Evolutionary conservation across 2,113 vertebrate genomes (phyloP).

Genomic region (Pollimyrus isidori): DNA sequence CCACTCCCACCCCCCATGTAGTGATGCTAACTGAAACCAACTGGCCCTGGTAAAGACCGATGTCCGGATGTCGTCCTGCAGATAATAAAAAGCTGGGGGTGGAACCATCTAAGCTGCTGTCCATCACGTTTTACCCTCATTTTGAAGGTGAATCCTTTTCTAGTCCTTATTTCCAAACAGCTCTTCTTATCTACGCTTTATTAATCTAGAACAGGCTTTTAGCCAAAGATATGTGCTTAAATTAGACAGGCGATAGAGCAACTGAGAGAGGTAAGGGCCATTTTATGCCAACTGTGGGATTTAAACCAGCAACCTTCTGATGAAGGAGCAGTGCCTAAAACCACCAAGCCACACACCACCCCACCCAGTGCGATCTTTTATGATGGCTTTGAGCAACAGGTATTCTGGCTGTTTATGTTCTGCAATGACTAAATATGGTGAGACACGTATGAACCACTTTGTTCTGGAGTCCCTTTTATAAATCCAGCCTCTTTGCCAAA

Average conservation of each 20-base stretch:
- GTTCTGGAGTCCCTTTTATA: slow-evolving; percentile 35
- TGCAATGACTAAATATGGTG: slow-evolving; percentile 30
- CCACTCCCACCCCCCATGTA: background rate
- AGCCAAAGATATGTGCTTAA: background rate
- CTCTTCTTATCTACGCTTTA: background rate
- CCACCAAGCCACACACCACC: slow-evolving; percentile 7
- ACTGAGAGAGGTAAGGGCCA: background rate
- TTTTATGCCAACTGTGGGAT: background rate
- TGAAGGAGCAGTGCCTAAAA: background rate
- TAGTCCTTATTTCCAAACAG: background rate
- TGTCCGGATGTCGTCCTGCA: slow-evolving; percentile 12
- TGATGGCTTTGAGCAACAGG: slow-evolving; percentile 15
- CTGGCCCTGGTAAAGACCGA: slow-evolving; percentile 14
- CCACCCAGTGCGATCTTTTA: background rate
- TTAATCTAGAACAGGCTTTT: background rate
- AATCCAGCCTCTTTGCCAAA: slow-evolving; percentile 36
- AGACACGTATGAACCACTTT: slow-evolving; percentile 39
- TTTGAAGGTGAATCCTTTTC: slow-evolving; percentile 11
- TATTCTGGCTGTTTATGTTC: slow-evolving; percentile 23
- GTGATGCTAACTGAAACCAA: slow-evolving; percentile 21
- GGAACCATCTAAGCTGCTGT: slow-evolving; percentile 17
- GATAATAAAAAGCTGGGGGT: slow-evolving; percentile 22
- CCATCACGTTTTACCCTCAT: slow-evolving; percentile 25
- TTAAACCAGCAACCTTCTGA: background rate
- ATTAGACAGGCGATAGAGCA: background rate